Percentiles rank a stretch among this genome's conserved stretches.
These are phyloP conservation scores for Denticeps clupeoides DNA, from an alignment of 2,797 vertebrate genomes.

Conservation along the genomic window DNA sequence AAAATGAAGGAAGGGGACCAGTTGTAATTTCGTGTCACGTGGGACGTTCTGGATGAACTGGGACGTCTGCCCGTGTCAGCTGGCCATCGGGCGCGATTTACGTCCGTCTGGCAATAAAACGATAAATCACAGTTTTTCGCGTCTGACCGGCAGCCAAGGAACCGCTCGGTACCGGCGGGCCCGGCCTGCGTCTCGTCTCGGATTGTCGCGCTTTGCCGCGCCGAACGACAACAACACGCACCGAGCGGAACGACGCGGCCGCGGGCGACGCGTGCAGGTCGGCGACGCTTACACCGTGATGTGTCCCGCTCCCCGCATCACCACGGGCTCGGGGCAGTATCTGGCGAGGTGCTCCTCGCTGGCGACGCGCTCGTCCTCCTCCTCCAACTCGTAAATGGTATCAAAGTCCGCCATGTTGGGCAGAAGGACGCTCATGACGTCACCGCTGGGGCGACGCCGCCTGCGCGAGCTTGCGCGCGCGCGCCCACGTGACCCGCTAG, in stretches of 20 bases:
- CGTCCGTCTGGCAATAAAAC: conserved; percentile 6
- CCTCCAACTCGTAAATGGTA: conserved; percentile 94
- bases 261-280: too few species aligned
- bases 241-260: too few species aligned
- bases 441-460: conserved; percentile 28
- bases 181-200: conserved; percentile 13
- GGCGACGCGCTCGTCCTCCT: conserved; percentile 80
- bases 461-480: conserved; percentile 8
- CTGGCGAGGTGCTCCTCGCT: conserved; percentile 77
- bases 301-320: conserved; percentile 90
- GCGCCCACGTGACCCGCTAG: neutral
- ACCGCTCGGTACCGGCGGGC: conserved; percentile 3
- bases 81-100: conserved; percentile 7
- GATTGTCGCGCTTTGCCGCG: conserved; percentile 2
- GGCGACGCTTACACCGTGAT: conserved; percentile 99
- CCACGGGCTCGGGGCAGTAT: conserved; percentile 82
- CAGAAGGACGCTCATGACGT: conserved; percentile 88
- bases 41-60: too few species aligned
- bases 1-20: too few species aligned
- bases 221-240: conserved; percentile 24
- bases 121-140: neutral
- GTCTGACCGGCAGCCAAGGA: neutral
- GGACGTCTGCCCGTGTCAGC: too few species aligned
- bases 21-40: too few species aligned
- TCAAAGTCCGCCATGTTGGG: conserved; percentile 99